Base-by-base conservation (phyloP, 2,113 vertebrate genomes). In the Acrocephalus kingi region DNA sequence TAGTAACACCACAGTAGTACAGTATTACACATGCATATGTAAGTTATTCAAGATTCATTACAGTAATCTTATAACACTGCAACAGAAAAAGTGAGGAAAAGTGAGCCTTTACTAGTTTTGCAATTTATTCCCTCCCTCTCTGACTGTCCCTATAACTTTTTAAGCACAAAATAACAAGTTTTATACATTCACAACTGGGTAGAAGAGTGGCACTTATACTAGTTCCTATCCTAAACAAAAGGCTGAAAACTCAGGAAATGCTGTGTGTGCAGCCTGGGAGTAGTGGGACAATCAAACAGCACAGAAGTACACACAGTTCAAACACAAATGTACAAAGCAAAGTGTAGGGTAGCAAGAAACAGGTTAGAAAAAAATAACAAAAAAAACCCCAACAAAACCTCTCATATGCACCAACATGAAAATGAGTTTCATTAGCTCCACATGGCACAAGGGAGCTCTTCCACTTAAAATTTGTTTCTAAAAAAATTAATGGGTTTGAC, bases 241-340 rank as follows among this genome's bases (percentile, higher is more conserved):
- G 24, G 25, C 73, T 84, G 27, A 31, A 33, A 77, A 71, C 19
- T 71, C 43, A 17, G 48, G 73, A 63, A 89, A 54, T 20, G 56
- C 28, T 62, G 33, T 0, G 3, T 39, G 16, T 21, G 41, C 33
- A 72, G 66, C 30, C 43, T 79, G 52, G 25, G 35, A 51, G 25
- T 2, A 69, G 20, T 4, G 12, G 13, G 33, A 63, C 2, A 3
- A 45, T 45, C 31, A 25, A 33, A 15, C 3, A 63, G 19, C 31
- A 48, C 15, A 13, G 3, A 21, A 2, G 1, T 10, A 21, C 1
- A 17, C 0, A 0, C 8, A 71, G 63, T 11, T 48, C 35, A 83
- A 71, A 11, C 0, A 1, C n/a, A n/a, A 49, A 54, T 0, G 3
- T 19, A 51, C 7, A 1, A 51, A 77, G 10, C 2, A 1, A n/a